A percentile compares a stretch with the other conserved stretches of the same genome.
Evolutionary conservation across 2,113 vertebrate species (phyloP).

Genomic region (Parus major): DNA sequence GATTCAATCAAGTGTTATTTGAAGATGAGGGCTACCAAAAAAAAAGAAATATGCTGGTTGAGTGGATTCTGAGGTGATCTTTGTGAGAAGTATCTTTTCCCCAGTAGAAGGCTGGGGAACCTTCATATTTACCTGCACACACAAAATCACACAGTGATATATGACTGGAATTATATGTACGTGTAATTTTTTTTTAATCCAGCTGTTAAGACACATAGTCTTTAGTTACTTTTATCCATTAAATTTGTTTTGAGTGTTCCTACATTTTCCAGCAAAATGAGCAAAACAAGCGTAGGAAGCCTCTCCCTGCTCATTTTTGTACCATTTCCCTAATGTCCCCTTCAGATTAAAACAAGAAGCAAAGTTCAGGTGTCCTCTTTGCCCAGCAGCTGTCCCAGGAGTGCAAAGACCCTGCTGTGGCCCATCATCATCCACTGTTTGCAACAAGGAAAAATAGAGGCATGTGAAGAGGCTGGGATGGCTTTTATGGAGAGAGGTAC

Average conservation of each 20-base stretch:
- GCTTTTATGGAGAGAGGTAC: background rate
- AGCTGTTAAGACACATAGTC: background rate
- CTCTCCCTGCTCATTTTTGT: background rate
- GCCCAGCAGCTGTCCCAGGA: background rate
- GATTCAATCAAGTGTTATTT: background rate
- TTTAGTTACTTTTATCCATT: background rate
- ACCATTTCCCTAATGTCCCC: background rate
- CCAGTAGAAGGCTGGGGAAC: too few relatives aligned
- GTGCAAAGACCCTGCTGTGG: background rate
- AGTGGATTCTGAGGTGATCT: background rate
- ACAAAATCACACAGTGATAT: background rate
- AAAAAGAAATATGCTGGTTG: background rate
- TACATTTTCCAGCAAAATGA: background rate
- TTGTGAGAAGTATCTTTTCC: background rate
- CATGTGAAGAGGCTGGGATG: background rate
- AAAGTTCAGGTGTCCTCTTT: background rate
- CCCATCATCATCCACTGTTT: background rate
- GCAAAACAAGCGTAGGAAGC: accelerated
- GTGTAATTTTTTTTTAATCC: background rate
- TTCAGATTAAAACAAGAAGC: background rate
- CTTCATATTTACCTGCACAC: background rate
- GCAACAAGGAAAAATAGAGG: background rate
- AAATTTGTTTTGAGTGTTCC: background rate
- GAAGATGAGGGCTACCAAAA: background rate
- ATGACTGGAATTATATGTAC: background rate